Evolutionary conservation across 2,113 vertebrate species (phyloP), one percentile per base, ranked within the genome.

Genomic region (Talpa occidentalis): DNA sequence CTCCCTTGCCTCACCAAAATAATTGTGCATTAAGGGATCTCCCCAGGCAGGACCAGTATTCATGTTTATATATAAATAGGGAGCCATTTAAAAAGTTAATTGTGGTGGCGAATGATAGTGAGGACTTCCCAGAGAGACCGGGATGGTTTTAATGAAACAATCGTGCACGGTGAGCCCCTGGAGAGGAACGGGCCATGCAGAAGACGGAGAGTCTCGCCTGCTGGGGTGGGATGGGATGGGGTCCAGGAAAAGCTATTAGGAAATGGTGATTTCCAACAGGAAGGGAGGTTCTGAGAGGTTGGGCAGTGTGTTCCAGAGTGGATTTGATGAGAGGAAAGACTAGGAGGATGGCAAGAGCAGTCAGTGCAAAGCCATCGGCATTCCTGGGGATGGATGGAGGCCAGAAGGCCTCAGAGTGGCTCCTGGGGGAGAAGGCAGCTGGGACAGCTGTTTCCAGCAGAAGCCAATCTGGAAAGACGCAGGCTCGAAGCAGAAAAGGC

Each of bases 71-170:
- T 72, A 52, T 32, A 76, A 94, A 74, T 30, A 90, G 70, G 79
- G 76, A 94, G 47, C 1, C 54, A 93, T 67, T 76, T 35, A 32
- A 74, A 82, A 95, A 67, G 88, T 72, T 92, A n/a, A 86, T 87
- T 79, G 86, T 60, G 49, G 24, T 28, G 56, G 40, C 16, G 42
- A 88, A 5, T 44, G 73, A 37, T 56, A 47, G 47, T 28, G 74
- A 69, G 9, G 66, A 69, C 74, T 92, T 87, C 91, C 83, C 35
- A 26, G 86, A 70, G 78, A 89, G 90, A 93, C 30, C 21, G 66
- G n/a, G 86, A 56, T 54, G 6, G 52, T 67, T 77, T 56, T 85
- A 67, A 93, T 66, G 83, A 90, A 77, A 30, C 0, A 19, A 69
- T 10, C 0, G 3, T 49, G 44, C 30, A 56, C 42, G 3, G 5